Conservation (phyloP, 2,888 invertebrate genomes). For the Heterodera filipjevi region DNA sequence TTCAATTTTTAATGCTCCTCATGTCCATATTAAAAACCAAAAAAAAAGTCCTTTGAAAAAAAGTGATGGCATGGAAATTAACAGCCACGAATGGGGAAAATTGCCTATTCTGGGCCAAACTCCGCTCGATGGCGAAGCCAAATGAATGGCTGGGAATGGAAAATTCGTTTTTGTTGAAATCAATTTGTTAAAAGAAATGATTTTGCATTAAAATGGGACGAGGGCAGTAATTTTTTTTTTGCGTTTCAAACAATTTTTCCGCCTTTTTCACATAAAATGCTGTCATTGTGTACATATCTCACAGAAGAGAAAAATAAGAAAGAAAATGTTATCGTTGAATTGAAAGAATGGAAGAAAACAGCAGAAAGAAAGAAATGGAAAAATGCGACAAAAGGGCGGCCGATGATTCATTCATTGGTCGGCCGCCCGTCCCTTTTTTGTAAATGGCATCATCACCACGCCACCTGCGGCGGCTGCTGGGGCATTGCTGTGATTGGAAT, state of each 20-base stretch:
- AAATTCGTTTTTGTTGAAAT: neutral
- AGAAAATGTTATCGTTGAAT: neutral
- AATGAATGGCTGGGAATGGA: neutral
- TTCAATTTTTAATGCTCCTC: too few relatives aligned
- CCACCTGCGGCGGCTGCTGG: neutral
- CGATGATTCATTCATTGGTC: neutral
- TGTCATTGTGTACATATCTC: too few relatives aligned
- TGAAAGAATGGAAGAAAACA: neutral
- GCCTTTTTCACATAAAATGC: too few relatives aligned
- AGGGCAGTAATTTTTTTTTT: too few relatives aligned
- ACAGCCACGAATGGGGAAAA: too few relatives aligned
- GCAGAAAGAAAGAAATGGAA: neutral
- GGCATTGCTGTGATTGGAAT: too few relatives aligned
- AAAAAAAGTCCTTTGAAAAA: too few relatives aligned
- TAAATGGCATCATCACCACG: conserved; percentile 7
- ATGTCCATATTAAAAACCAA: too few relatives aligned
- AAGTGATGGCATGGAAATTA: too few relatives aligned
- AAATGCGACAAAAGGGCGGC: neutral
- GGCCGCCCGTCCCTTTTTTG: neutral
- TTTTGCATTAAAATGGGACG: too few relatives aligned
- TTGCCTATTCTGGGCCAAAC: neutral
- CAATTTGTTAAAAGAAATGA: too few relatives aligned
- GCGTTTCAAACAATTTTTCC: too few relatives aligned
- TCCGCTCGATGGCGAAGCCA: neutral
- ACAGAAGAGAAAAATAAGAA: neutral